A percentile compares a stretch with the other conserved stretches of the same genome.
Conservation (phyloP, 2,113 vertebrate species). For the Numida meleagris region DNA sequence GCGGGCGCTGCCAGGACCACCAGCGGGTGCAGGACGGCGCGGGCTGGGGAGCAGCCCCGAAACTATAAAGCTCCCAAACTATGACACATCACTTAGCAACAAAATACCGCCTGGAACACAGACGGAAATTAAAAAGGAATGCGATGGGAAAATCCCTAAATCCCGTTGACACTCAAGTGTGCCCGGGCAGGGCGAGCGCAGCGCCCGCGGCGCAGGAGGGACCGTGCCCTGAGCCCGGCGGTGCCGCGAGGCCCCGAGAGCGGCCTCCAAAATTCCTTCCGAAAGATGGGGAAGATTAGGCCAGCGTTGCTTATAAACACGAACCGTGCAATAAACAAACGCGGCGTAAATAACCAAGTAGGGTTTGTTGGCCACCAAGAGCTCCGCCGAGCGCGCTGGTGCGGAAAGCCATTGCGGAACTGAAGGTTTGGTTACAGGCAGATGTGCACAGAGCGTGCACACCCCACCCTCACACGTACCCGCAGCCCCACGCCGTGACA, state of each 20-base stretch:
- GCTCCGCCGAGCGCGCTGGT: background rate
- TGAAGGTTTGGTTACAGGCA: constrained; percentile 22
- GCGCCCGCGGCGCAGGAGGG: rapidly evolving
- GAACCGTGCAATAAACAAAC: constrained; percentile 67
- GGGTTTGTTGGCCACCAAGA: background rate
- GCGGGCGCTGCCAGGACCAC: background rate
- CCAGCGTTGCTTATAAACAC: constrained; percentile 61
- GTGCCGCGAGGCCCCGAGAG: background rate
- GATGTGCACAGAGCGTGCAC: constrained; percentile 27
- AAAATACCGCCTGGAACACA: constrained; percentile 34
- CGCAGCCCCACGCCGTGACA: background rate
- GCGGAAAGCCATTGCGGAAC: constrained; percentile 22
- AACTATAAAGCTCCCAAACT: background rate
- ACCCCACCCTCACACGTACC: constrained; percentile 38
- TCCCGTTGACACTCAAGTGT: background rate
- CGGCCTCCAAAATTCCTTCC: constrained; percentile 45
- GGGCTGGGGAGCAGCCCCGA: background rate
- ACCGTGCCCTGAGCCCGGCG: background rate
- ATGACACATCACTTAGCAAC: constrained; percentile 12
- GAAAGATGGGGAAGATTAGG: constrained; percentile 53
- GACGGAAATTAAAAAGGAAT: constrained; percentile 49
- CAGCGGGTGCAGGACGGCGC: rapidly evolving
- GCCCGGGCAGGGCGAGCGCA: background rate
- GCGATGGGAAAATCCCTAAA: constrained; percentile 22
- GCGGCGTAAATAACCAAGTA: constrained; percentile 62